Base-by-base conservation (phyloP, 2,888 invertebrate genomes). In the Melieria omissa region DNA sequence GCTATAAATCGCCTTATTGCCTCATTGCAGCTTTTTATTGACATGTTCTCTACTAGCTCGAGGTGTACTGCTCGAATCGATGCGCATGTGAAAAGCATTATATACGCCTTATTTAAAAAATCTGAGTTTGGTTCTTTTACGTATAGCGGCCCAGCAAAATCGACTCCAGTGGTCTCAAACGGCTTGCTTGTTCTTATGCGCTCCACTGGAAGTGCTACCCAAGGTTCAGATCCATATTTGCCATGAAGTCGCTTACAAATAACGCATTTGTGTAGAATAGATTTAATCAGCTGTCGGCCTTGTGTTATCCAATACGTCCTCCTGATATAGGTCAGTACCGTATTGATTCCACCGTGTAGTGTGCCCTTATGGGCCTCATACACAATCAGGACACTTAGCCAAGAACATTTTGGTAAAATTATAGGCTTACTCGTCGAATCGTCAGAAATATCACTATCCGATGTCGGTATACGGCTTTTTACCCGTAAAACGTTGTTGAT, bases 41-140 rank as follows among this genome's bases (percentile, higher is more conserved):
- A n/a, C n/a, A n/a, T n/a, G n/a, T n/a, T n/a, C n/a, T n/a, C n/a
- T n/a, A n/a, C n/a, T n/a, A 74, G 8, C 45, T 76, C 76, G n/a
- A 76, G 70, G 65, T 74, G 71, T 41, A 73, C 70, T 41, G 74
- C 73, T 14, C 72, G 65, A 54, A 75, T 71, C n/a, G 73, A 73
- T 12, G 71, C 70, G 52, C 74, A 75, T 6, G 70, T 75, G 63
- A 74, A 70, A 5, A 74, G 58, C 73, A 74, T 71, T 57, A 72
- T 67, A 12, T 73, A 73, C 7, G 65, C 68, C 14, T 72, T 72
- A 8, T 44, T 46, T 12, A 64, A 12, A 10, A 5, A 16, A 1
- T 63, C 64, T 1, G 29, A 29, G 4, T 60, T 41, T 45, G 55
- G 46, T 2, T n/a, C 46, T 7, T 55, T 73, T 4, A 74, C 62